phyloP scores from a whole-genome alignment of 2,888 invertebrate species.

The Halictus ligatus region DNA sequence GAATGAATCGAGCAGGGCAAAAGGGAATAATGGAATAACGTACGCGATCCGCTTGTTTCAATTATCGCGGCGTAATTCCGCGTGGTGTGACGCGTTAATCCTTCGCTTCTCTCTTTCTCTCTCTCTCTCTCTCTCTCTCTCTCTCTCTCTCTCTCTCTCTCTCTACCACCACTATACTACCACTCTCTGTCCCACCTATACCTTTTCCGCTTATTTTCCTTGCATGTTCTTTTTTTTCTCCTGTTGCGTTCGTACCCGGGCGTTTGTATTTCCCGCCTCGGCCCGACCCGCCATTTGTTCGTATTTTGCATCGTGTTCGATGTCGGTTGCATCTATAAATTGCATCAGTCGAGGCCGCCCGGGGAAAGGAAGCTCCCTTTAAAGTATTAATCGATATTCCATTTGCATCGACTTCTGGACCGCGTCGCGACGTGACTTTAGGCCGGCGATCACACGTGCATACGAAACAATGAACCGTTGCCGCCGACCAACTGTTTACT shows the following conservation, averaged over 20 bases:
- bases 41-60: slow-evolving; percentile 8
- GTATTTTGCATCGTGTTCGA: slow-evolving; percentile 22
- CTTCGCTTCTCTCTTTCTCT: background rate
- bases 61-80: slow-evolving; percentile 3
- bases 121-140: background rate
- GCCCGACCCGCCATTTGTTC: background rate
- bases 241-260: background rate
- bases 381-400: slow-evolving; percentile 56
- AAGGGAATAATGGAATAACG: slow-evolving; percentile 5
- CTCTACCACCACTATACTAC: too few relatives aligned
- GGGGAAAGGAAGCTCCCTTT: slow-evolving; percentile 11
- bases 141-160: background rate
- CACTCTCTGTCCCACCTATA: background rate
- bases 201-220: background rate
- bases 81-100: slow-evolving; percentile 23
- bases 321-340: slow-evolving; percentile 41
- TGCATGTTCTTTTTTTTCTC: background rate
- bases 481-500: background rate
- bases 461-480: background rate
- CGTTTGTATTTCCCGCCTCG: background rate
- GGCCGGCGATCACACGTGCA: background rate
- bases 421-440: slow-evolving; percentile 16
- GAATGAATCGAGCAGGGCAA: background rate
- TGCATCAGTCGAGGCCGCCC: slow-evolving; percentile 10
- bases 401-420: slow-evolving; percentile 40